Conservation (phyloP, 2,113 vertebrate genomes). For the Accipiter cooperii region DNA sequence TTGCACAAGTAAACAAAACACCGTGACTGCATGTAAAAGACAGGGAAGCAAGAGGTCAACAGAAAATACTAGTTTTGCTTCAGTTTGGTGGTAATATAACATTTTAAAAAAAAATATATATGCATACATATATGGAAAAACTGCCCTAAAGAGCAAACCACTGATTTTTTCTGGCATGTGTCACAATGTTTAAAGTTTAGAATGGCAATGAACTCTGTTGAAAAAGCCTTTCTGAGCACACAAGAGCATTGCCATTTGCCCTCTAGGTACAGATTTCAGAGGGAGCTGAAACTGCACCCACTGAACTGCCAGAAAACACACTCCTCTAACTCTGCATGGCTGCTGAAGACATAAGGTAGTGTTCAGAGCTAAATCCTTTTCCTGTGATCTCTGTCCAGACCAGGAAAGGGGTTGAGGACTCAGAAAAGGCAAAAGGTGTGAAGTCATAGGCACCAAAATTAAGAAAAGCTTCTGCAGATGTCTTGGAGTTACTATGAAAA, state of each 20-base stretch:
- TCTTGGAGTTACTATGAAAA: neutral
- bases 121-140: neutral
- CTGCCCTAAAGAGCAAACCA: neutral
- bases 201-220: constrained; percentile 51
- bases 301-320: neutral
- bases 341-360: constrained; percentile 20
- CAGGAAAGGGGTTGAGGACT: neutral
- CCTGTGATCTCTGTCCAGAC: neutral
- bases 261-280: constrained; percentile 19
- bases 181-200: constrained; percentile 63
- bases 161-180: constrained; percentile 58
- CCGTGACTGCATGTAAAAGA: neutral
- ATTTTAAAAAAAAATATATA: neutral
- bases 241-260: constrained; percentile 19
- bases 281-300: constrained; percentile 11
- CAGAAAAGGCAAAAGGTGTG: neutral
- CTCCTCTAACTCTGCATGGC: neutral
- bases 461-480: neutral
- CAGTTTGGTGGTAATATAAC: neutral
- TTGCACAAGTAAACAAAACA: neutral
- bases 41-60: neutral
- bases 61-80: neutral
- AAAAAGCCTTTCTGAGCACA: constrained; percentile 24
- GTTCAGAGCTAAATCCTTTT: neutral
- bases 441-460: neutral